A percentile compares a stretch with the other conserved stretches of the same genome.
These are phyloP conservation scores for Drosophila ambigua DNA, from an alignment of 1,140 invertebrate genomes.

Conservation along the genomic window DNA sequence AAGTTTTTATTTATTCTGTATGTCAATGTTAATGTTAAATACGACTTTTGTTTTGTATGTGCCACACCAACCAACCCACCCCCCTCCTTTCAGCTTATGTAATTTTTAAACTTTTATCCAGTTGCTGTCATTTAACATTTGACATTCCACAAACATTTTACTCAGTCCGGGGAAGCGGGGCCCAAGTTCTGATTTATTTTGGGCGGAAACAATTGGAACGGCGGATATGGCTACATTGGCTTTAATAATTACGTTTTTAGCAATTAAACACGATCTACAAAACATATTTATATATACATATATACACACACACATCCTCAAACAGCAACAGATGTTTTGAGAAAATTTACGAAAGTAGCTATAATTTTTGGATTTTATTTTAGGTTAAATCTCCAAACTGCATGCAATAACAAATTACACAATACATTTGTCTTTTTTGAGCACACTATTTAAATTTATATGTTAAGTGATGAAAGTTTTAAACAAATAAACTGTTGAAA, in stretches of 20 bases:
- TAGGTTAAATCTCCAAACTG: constrained; percentile 44
- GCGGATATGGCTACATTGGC: constrained; percentile 12
- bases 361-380: constrained; percentile 56
- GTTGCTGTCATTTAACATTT: constrained; percentile 63
- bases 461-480: constrained; percentile 50
- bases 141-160: constrained; percentile 65
- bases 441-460: constrained; percentile 43
- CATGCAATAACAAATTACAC: constrained; percentile 48
- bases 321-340: constrained; percentile 38
- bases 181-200: constrained; percentile 23
- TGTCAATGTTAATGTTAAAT: constrained; percentile 50
- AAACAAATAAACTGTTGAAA: constrained; percentile 64
- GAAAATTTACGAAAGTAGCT: constrained; percentile 58
- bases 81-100: neutral
- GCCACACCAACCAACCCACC: neutral
- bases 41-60: constrained; percentile 42
- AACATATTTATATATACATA: constrained; percentile 40
- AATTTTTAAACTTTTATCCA: constrained; percentile 18
- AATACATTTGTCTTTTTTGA: constrained; percentile 50
- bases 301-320: constrained; percentile 34
- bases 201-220: constrained; percentile 36
- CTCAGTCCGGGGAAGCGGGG: constrained; percentile 13
- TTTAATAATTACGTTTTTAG: constrained; percentile 32
- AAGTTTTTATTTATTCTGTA: constrained; percentile 54
- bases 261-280: constrained; percentile 12